These are phyloP conservation scores for Rhysida immarginata DNA, from an alignment of 1,140 invertebrate genomes.

Conservation along the genomic window DNA sequence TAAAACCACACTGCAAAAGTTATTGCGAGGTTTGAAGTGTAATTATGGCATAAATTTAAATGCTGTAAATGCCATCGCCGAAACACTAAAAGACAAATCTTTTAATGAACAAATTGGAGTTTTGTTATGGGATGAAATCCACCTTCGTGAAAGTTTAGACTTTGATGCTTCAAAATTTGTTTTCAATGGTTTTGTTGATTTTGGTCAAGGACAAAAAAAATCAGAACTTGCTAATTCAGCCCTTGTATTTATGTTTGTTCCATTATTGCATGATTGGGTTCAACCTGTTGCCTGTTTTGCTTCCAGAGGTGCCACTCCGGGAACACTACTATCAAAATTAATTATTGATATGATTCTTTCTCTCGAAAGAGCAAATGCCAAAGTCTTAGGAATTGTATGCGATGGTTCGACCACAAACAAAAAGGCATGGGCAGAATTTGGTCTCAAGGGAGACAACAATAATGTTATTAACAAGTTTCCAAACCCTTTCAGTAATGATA, in stretches of 20 bases:
- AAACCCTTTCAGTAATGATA: too few relatives aligned
- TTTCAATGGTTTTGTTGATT: constrained; percentile 1
- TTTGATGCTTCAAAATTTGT: not conserved
- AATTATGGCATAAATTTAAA: not conserved
- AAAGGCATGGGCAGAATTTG: too few relatives aligned
- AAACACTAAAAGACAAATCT: not conserved
- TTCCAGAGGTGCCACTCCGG: not conserved
- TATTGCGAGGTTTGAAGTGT: not conserved
- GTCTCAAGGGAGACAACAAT: too few relatives aligned
- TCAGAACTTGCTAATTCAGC: not conserved
- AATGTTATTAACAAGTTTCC: too few relatives aligned
- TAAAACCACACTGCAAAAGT: not conserved
- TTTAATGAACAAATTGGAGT: not conserved
- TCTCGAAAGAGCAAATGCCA: too few relatives aligned
- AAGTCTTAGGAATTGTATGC: too few relatives aligned
- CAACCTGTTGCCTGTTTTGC: not conserved
- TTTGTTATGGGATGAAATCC: not conserved
- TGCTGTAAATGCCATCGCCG: not conserved
- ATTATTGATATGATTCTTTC: too few relatives aligned
- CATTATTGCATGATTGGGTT: not conserved
- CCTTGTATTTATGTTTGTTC: constrained; percentile 1
- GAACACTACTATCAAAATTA: not conserved
- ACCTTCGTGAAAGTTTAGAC: not conserved
- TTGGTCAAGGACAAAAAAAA: not conserved
- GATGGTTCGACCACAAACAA: too few relatives aligned